A percentile compares a stretch with the other conserved stretches of the same genome.
Evolutionary conservation across 2,888 invertebrate species (phyloP).

Genomic region (Gortyna flavago): DNA sequence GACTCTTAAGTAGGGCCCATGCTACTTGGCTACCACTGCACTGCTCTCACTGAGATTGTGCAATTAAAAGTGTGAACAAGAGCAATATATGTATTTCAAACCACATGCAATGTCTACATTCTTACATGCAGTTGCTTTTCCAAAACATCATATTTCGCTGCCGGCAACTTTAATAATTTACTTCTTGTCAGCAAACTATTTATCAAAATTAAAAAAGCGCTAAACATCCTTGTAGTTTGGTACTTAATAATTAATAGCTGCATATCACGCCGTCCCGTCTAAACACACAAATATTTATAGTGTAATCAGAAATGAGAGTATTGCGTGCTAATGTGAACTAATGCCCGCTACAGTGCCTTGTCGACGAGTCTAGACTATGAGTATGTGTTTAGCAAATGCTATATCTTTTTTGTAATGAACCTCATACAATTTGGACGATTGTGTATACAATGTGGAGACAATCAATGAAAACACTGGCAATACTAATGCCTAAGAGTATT

Average conservation of each 20-base stretch:
- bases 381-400: slow-evolving; percentile 9
- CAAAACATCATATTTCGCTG: neutral
- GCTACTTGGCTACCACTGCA: neutral
- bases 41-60: neutral
- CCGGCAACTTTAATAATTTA: neutral
- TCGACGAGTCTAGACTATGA: slow-evolving; percentile 39
- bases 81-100: slow-evolving; percentile 2
- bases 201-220: slow-evolving; percentile 14
- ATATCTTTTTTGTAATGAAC: slow-evolving; percentile 4
- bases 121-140: slow-evolving; percentile 4
- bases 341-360: neutral
- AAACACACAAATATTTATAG: slow-evolving; percentile 46
- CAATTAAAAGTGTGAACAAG: neutral
- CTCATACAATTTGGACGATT: neutral
- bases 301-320: slow-evolving; percentile 40
- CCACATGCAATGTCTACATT: slow-evolving; percentile 28
- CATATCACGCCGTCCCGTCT: slow-evolving; percentile 25
- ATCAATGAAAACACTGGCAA: no score
- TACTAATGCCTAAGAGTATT: no score
- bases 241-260: slow-evolving; percentile 36
- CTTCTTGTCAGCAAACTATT: slow-evolving; percentile 4
- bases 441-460: neutral
- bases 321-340: slow-evolving; percentile 41
- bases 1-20: neutral
- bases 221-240: neutral